Conservation (phyloP, 2,888 invertebrate genomes). For the Argyra leucocephala region DNA sequence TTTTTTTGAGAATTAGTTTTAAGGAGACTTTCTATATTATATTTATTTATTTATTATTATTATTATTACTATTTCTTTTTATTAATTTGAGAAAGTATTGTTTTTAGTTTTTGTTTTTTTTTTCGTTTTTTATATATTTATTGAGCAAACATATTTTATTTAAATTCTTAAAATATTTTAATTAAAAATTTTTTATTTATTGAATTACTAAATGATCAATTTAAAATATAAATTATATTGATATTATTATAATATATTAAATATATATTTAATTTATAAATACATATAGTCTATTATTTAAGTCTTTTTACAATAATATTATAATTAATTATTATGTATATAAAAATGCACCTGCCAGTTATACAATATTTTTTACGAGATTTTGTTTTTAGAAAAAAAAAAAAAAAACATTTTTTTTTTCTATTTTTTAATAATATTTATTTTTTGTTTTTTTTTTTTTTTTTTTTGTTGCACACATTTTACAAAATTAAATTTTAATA, state of each 20-base stretch:
- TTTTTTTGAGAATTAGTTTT: too few species aligned
- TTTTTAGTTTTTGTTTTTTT: background rate
- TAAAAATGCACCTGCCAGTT: constrained; percentile 1
- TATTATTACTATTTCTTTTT: too few species aligned
- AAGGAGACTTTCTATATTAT: too few species aligned
- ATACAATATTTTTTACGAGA: background rate
- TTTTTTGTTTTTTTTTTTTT: background rate
- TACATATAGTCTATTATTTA: background rate
- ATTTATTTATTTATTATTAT: too few species aligned
- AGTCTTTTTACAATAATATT: constrained; percentile 6
- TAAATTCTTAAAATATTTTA: background rate
- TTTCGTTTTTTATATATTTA: background rate
- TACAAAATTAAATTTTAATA: background rate
- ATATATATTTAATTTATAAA: background rate
- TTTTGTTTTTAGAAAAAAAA: too few species aligned
- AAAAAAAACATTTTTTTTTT: background rate
- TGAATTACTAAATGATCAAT: background rate
- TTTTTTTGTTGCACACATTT: background rate
- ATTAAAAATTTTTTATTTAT: background rate
- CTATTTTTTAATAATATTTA: background rate
- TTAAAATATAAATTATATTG: background rate
- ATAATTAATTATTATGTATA: background rate
- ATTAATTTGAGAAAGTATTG: too few species aligned
- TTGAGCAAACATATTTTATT: background rate
- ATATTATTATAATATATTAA: background rate